Conservation (phyloP, 2,888 invertebrate species). For the Folsomia candida region DNA sequence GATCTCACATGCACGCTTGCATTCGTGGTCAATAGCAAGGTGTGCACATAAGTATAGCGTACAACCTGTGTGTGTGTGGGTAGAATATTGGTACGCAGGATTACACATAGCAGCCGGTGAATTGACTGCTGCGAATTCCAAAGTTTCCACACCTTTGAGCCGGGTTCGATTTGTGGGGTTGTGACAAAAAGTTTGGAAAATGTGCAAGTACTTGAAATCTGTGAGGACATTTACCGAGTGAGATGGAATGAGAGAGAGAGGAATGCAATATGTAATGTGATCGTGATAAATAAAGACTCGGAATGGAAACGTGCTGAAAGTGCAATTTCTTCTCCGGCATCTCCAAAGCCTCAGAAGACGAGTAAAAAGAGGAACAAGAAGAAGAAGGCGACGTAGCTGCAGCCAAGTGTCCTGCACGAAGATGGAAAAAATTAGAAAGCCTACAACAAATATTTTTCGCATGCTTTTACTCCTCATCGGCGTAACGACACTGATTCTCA, state of each 20-base stretch:
- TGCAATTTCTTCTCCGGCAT: neutral
- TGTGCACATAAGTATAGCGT: too few relatives aligned
- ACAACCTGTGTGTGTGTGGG: too few relatives aligned
- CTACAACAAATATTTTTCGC: slow-evolving; percentile 18
- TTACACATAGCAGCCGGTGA: too few relatives aligned
- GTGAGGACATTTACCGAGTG: neutral
- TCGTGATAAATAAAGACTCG: neutral
- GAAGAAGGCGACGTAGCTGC: too few relatives aligned
- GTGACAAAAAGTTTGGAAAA: neutral
- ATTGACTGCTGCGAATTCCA: neutral
- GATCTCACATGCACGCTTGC: too few relatives aligned
- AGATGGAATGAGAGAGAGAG: neutral
- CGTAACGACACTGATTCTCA: slow-evolving; percentile 9
- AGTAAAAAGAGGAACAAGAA: too few relatives aligned
- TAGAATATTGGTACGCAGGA: too few relatives aligned
- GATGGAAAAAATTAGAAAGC: slow-evolving; percentile 23
- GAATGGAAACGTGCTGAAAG: slow-evolving; percentile 4
- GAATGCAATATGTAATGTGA: slow-evolving; percentile 5
- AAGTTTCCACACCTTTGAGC: neutral
- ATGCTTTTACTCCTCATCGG: slow-evolving; percentile 9
- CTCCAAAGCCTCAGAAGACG: neutral
- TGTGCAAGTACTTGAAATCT: neutral
- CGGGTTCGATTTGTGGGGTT: neutral
- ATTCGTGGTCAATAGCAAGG: too few relatives aligned
- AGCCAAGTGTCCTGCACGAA: too few relatives aligned